A percentile compares a stretch with the other conserved stretches of the same genome.
phyloP scores from a whole-genome alignment of 92 coral and sea anemone genomes.

The Diadumene lineata region DNA sequence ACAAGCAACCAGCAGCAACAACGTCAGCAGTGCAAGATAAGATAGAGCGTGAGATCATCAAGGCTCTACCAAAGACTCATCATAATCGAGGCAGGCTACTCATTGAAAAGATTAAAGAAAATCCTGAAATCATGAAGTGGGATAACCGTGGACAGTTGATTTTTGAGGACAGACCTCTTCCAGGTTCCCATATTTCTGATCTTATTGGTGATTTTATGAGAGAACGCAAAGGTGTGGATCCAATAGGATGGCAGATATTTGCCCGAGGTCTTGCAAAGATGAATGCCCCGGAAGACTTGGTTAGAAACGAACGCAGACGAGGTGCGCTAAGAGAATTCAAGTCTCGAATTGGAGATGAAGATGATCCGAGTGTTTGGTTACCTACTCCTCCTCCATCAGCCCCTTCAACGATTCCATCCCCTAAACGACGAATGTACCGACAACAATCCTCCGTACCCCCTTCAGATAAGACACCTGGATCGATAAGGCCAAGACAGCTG shows the following conservation, averaged over 20 bases:
- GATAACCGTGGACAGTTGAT: too few species aligned
- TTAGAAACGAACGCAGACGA: too few species aligned
- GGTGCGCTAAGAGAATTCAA: too few species aligned
- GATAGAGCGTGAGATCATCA: conserved; percentile 22
- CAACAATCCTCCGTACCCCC: background rate
- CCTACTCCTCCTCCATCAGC: conserved; percentile 12
- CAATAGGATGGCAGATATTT: conserved; percentile 35
- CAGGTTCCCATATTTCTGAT: conserved; percentile 49
- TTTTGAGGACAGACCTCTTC: conserved; percentile 29
- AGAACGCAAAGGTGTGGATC: conserved; percentile 35
- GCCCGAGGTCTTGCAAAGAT: conserved; percentile 34
- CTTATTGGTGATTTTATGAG: conserved; percentile 38
- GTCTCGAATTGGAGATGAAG: too few species aligned
- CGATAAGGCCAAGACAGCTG: background rate
- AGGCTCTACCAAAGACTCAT: conserved; percentile 25
- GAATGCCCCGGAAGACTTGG: too few species aligned
- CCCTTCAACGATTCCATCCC: background rate
- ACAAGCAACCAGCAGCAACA: background rate
- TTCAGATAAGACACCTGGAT: too few species aligned
- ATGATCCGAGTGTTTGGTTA: conserved; percentile 1
- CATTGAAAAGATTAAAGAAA: conserved; percentile 35
- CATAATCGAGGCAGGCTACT: conserved; percentile 25
- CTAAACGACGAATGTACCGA: conserved; percentile 8
- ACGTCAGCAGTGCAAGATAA: background rate
- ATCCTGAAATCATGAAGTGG: too few species aligned